Conservation (phyloP, 2,113 vertebrate genomes). For the Gymnorhina tibicen region DNA sequence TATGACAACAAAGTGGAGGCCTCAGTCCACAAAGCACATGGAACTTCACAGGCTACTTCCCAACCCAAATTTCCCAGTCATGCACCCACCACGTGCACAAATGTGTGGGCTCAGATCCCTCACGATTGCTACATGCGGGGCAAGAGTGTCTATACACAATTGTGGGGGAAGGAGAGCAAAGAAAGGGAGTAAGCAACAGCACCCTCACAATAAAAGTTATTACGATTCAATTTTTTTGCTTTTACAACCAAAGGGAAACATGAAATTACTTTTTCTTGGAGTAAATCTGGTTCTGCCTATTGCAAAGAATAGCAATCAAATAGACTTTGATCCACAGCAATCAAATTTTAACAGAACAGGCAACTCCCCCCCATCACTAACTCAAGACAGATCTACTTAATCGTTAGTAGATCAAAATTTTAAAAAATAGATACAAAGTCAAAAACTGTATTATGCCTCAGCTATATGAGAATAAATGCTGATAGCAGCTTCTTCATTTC, state of each 20-base stretch:
- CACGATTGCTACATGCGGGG: rapidly evolving
- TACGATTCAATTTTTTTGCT: neutral
- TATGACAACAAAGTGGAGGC: neutral
- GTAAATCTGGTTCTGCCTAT: neutral
- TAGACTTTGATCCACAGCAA: neutral
- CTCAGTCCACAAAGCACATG: neutral
- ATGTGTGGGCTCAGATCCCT: rapidly evolving
- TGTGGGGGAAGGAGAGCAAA: neutral
- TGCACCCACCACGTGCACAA: rapidly evolving
- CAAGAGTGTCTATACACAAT: neutral
- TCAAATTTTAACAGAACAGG: neutral
- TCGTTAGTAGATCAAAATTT: neutral
- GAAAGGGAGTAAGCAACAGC: neutral
- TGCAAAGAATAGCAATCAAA: neutral
- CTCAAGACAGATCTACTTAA: neutral
- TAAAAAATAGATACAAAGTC: neutral
- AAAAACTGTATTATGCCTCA: neutral
- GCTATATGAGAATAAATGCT: neutral
- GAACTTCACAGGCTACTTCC: neutral
- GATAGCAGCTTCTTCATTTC: neutral
- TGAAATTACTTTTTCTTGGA: neutral
- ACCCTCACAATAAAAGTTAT: neutral
- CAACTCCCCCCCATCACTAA: rapidly evolving
- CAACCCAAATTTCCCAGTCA: neutral
- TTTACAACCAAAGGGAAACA: neutral